Conservation (phyloP, 2,888 invertebrate genomes). For the Polymixis lichenea region DNA sequence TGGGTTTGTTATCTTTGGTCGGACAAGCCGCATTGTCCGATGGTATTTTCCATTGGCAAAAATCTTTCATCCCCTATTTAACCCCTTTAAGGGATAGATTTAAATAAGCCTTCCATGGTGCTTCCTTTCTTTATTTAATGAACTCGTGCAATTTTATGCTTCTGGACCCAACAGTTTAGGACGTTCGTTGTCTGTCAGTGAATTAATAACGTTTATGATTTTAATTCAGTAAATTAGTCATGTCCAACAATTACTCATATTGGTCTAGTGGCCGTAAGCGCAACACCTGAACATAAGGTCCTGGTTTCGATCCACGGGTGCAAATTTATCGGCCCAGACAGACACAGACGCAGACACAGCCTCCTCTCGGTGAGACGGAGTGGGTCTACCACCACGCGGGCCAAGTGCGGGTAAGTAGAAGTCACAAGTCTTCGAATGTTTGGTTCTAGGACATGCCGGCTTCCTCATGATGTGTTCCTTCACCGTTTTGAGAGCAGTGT, state of each 20-base stretch:
- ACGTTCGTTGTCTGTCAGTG: not conserved
- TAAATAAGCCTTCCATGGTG: not conserved
- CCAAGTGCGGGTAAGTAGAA: too few species aligned
- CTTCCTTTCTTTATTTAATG: not conserved
- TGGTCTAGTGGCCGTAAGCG: not conserved
- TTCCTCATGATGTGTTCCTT: too few species aligned
- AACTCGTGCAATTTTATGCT: not conserved
- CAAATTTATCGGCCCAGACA: too few species aligned
- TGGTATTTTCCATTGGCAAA: not conserved
- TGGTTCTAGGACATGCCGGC: too few species aligned
- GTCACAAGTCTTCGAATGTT: too few species aligned
- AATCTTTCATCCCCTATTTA: not conserved
- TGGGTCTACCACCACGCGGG: too few species aligned
- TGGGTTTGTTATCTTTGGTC: not conserved
- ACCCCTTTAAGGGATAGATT: too few species aligned
- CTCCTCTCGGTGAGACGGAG: too few species aligned
- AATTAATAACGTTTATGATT: not conserved
- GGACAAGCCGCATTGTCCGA: not conserved
- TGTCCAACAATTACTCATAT: not conserved
- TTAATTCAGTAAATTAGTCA: not conserved
- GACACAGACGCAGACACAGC: too few species aligned
- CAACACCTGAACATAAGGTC: not conserved
- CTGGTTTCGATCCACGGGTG: not conserved
- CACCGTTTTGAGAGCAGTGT: too few species aligned
- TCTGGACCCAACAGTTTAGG: not conserved